These are phyloP conservation scores for Antrozous pallidus DNA, from an alignment of 2,797 vertebrate genomes.

Conservation along the genomic window DNA sequence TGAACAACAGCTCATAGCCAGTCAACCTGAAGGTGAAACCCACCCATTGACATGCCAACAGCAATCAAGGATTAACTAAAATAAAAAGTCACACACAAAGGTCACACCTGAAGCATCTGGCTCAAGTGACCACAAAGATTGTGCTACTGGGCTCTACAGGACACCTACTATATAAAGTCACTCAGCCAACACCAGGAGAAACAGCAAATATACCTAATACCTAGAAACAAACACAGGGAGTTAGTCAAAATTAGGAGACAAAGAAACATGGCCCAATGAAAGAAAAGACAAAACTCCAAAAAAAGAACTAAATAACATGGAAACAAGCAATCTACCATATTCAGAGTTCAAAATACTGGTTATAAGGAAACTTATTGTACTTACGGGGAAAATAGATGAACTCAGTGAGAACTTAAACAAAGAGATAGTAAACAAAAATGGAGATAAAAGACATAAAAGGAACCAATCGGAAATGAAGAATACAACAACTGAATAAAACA, in stretches of 20 bases:
- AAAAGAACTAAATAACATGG: background rate
- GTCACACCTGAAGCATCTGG: background rate
- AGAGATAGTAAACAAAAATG: background rate
- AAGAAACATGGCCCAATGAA: background rate
- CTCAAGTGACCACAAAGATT: background rate
- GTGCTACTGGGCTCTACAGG: background rate
- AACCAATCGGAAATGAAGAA: background rate
- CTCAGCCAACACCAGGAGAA: background rate
- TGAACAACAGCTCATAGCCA: background rate
- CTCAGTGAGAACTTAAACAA: background rate
- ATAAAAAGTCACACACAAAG: background rate
- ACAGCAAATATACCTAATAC: background rate
- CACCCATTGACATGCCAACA: background rate
- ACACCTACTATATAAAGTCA: background rate
- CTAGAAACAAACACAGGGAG: background rate
- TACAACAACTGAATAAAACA: too few relatives aligned
- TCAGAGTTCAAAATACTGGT: background rate
- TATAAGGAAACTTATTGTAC: background rate
- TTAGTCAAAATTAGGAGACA: background rate
- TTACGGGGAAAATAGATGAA: background rate
- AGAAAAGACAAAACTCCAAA: background rate
- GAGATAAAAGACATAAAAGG: background rate
- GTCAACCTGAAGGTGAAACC: background rate
- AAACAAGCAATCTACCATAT: background rate
- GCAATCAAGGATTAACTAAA: background rate